A percentile compares a stretch with the other conserved stretches of the same genome.
Evolutionary conservation across 1,140 invertebrate species (phyloP).

Genomic region (Reticulitermes speratus): DNA sequence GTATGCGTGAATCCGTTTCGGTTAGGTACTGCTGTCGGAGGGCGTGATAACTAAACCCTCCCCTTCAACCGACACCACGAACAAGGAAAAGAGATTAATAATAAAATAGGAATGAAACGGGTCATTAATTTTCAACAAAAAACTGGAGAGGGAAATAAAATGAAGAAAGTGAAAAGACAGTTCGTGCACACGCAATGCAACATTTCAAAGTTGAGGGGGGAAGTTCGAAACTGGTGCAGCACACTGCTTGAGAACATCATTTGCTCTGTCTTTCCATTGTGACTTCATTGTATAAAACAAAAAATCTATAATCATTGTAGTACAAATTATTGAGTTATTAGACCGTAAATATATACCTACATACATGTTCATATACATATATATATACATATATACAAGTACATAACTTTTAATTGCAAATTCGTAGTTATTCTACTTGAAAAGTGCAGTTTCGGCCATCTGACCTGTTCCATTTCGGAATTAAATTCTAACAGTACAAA

Average conservation of each 20-base stretch:
- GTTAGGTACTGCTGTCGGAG: background rate
- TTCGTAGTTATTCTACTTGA: no score
- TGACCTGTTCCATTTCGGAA: no score
- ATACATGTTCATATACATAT: no score
- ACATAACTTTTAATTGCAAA: no score
- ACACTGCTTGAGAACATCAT: background rate
- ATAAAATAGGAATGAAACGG: background rate
- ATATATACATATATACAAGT: no score
- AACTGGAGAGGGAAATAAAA: background rate
- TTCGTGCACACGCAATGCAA: background rate
- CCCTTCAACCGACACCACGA: background rate
- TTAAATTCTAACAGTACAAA: no score
- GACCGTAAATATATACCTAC: no score
- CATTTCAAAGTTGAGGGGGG: background rate
- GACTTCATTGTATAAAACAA: no score
- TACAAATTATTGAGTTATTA: no score
- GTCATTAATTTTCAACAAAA: conserved; percentile 16
- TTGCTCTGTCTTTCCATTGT: background rate
- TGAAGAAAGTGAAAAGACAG: background rate
- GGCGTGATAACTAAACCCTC: background rate
- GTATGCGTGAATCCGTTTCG: background rate
- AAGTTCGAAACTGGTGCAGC: background rate
- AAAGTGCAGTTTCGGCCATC: no score
- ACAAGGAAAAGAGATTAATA: background rate
- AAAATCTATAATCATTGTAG: no score